Percentiles rank a stretch among this genome's conserved stretches.
Conservation (phyloP, 2,888 invertebrate species). For the Phaonia tiefii region DNA sequence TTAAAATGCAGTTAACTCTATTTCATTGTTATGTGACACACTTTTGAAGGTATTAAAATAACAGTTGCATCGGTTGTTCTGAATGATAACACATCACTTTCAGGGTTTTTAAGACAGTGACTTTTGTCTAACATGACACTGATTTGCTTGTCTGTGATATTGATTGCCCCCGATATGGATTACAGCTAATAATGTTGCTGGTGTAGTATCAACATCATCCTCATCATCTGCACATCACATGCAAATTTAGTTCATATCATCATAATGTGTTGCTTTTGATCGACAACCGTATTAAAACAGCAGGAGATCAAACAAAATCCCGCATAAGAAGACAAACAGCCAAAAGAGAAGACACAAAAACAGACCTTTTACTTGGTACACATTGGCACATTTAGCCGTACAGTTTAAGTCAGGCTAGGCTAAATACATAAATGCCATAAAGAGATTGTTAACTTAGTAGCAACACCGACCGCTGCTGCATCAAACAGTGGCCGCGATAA, state of each 20-base stretch:
- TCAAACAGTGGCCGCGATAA: conserved; percentile 13
- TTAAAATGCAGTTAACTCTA: too few species aligned
- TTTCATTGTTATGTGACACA: too few species aligned
- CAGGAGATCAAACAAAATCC: conserved; percentile 29
- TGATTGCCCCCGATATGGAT: conserved; percentile 20
- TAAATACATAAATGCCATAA: conserved; percentile 2
- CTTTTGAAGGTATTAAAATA: too few species aligned
- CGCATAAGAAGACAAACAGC: too few species aligned
- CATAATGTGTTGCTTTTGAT: neutral
- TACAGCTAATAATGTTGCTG: neutral
- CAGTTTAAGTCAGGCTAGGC: conserved; percentile 19
- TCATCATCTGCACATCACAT: conserved; percentile 13
- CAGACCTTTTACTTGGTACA: conserved; percentile 58
- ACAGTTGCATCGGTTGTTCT: too few species aligned
- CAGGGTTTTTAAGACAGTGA: too few species aligned
- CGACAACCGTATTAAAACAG: conserved; percentile 25
- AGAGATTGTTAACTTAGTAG: conserved; percentile 16
- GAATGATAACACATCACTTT: too few species aligned
- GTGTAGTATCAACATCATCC: neutral
- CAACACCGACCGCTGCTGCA: conserved; percentile 13
- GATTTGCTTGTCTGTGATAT: conserved; percentile 34
- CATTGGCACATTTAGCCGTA: conserved; percentile 52
- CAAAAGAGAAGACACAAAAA: conserved; percentile 27
- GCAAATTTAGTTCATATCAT: conserved; percentile 37
- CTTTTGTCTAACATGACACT: conserved; percentile 18